Conservation (phyloP, 2,797 vertebrate species). For the Acipenser oxyrinchus region DNA sequence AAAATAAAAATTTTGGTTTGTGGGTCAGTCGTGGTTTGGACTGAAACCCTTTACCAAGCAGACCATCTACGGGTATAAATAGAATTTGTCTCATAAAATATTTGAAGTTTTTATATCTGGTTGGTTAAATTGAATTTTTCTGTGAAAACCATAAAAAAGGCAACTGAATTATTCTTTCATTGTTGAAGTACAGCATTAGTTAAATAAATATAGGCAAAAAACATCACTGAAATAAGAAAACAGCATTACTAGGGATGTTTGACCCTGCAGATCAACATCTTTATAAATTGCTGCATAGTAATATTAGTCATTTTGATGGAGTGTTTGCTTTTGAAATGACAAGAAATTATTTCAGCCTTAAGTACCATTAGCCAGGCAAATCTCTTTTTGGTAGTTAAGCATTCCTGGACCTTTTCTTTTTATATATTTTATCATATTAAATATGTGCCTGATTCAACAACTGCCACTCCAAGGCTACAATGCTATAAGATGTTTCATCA, state of each 20-base stretch:
- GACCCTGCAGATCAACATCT: conserved; percentile 24
- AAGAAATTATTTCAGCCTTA: too few species aligned
- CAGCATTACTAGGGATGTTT: conserved; percentile 24
- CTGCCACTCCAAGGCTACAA: too few species aligned
- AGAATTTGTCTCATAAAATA: conserved; percentile 16
- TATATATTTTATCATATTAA: too few species aligned
- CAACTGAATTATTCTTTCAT: conserved; percentile 4
- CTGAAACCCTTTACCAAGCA: conserved; percentile 46
- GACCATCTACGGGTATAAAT: conserved; percentile 35
- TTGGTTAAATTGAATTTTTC: conserved; percentile 2
- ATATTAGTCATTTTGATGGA: too few species aligned
- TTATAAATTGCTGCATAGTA: too few species aligned
- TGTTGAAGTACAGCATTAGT: too few species aligned
- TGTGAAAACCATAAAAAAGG: conserved; percentile 3
- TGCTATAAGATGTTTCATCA: too few species aligned
- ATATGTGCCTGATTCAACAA: too few species aligned
- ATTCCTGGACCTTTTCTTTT: too few species aligned
- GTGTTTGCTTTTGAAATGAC: too few species aligned
- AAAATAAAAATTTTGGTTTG: conserved; percentile 58
- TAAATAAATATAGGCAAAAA: conserved; percentile 5
- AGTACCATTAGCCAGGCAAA: too few species aligned
- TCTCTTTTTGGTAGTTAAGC: too few species aligned
- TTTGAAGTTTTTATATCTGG: conserved; percentile 5
- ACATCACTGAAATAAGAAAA: conserved; percentile 29
- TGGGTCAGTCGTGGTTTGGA: conserved; percentile 44